A percentile compares a stretch with the other conserved stretches of the same genome.
phyloP scores from a whole-genome alignment of 2,888 invertebrate species.

The Polyploca ridens region DNA sequence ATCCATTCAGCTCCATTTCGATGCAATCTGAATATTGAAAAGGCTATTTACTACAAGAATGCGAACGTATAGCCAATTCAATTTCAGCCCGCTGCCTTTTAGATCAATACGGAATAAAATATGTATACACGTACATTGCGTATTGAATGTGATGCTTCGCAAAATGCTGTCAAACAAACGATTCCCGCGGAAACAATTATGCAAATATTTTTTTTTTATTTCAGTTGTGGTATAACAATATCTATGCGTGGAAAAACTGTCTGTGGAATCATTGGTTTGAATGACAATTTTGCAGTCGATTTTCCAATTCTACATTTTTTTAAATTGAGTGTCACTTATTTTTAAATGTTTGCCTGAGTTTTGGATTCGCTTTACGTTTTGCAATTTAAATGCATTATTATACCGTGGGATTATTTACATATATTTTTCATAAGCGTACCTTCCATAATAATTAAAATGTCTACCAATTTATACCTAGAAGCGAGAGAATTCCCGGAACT shows the following conservation, averaged over 20 bases:
- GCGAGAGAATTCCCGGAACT: no score
- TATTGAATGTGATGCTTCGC: background rate
- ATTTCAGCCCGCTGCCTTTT: conserved; percentile 14
- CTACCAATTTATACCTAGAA: no score
- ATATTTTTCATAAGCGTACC: no score
- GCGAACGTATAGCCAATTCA: conserved; percentile 10
- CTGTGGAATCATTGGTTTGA: background rate
- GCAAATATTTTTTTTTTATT: background rate
- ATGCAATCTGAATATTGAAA: conserved; percentile 5
- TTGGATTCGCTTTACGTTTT: no score
- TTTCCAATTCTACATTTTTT: background rate
- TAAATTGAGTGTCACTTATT: no score
- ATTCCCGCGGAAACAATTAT: background rate
- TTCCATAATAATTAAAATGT: no score
- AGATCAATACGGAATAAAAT: conserved; percentile 12
- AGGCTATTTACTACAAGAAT: conserved; percentile 8
- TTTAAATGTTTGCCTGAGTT: no score
- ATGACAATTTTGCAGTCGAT: background rate
- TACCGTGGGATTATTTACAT: no score
- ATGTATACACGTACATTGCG: background rate
- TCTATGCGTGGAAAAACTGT: no score
- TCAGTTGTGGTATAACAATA: background rate
- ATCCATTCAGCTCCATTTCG: background rate
- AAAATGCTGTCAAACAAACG: background rate
- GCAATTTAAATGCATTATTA: no score